A percentile compares a stretch with the other conserved stretches of the same genome.
phyloP scores from a whole-genome alignment of 2,113 vertebrate species.

The Rhabdomys dilectus region DNA sequence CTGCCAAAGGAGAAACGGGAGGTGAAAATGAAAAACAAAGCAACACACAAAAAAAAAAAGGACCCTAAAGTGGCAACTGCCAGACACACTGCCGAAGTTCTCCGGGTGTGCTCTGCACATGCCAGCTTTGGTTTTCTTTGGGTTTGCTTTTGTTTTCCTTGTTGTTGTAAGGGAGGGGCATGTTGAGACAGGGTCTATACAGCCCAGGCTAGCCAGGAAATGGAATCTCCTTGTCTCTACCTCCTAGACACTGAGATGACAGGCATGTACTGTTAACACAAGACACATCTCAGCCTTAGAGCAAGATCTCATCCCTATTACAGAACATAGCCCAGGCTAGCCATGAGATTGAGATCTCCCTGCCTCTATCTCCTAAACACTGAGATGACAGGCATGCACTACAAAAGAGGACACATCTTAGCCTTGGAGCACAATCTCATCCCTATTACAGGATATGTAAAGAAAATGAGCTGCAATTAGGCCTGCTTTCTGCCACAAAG shows the following conservation, averaged over 20 bases:
- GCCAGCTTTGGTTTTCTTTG: neutral
- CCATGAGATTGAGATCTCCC: neutral
- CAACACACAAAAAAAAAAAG: neutral
- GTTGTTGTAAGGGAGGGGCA: neutral
- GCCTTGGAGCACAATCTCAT: neutral
- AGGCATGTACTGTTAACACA: neutral
- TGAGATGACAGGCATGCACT: neutral
- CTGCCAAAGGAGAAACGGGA: neutral
- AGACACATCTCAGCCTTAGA: neutral
- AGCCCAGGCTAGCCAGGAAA: neutral
- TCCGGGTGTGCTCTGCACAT: neutral
- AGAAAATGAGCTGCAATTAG: neutral
- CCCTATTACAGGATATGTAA: neutral
- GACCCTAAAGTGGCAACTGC: neutral
- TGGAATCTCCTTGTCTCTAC: neutral
- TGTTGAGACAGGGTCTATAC: neutral
- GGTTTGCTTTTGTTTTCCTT: neutral
- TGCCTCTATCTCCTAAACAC: neutral
- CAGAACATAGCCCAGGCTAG: neutral
- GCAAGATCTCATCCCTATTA: neutral
- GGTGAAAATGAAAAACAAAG: slow-evolving; percentile 15
- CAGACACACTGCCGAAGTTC: neutral
- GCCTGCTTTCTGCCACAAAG: slow-evolving; percentile 9
- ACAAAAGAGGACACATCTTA: neutral
- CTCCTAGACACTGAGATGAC: neutral